Conservation (phyloP, 2,888 invertebrate genomes). For the Ditula angustiorana region DNA sequence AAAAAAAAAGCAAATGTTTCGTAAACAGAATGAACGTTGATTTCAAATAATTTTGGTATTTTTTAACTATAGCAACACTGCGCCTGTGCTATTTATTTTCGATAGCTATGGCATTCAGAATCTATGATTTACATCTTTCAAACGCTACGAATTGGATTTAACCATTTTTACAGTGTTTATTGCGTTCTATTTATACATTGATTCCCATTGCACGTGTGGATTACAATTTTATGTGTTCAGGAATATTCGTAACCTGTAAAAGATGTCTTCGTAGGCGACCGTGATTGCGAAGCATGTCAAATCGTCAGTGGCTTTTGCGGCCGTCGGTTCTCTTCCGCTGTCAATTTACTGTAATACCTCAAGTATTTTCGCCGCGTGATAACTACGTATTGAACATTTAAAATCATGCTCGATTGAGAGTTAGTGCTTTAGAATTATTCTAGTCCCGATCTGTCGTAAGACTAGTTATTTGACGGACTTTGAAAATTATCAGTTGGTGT, state of each 20-base stretch:
- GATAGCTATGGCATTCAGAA: constrained; percentile 46
- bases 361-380: constrained; percentile 5
- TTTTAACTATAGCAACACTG: constrained; percentile 54
- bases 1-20: neutral
- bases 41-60: constrained; percentile 51
- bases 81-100: constrained; percentile 30
- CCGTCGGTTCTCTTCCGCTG: constrained; percentile 32
- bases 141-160: constrained; percentile 11
- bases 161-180: constrained; percentile 8
- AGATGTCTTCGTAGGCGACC: constrained; percentile 32
- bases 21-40: constrained; percentile 54
- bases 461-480: constrained; percentile 58
- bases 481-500: constrained; percentile 55
- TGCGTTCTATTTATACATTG: constrained; percentile 11
- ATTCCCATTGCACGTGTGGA: neutral
- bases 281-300: constrained; percentile 34
- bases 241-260: constrained; percentile 23
- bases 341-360: neutral
- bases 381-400: constrained; percentile 8
- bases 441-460: constrained; percentile 68
- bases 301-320: constrained; percentile 23
- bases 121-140: constrained; percentile 25
- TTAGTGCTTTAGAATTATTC: constrained; percentile 60
- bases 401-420: constrained; percentile 62
- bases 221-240: neutral